Base-by-base conservation (phyloP, 2,888 invertebrate species). In the Kryphioiulus occultus region DNA sequence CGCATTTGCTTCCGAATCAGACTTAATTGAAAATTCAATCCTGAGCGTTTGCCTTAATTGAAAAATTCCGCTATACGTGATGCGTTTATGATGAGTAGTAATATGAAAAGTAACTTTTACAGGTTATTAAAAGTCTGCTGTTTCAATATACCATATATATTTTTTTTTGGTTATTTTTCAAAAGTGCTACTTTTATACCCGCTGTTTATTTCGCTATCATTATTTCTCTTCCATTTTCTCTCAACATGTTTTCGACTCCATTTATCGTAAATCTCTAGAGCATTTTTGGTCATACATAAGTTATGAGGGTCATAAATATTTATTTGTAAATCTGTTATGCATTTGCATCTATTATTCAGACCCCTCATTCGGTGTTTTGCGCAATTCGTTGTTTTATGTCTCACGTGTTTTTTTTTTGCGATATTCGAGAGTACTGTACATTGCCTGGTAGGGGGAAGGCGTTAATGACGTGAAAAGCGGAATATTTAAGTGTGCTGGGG, bases 221-320 rank as follows among this genome's bases (percentile, higher is more conserved):
- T 26, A 26, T 26, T 68, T 10, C 26, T 78, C 26, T n/a, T n/a
- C 78, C 53, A 53, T 53, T 53, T 30, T 15, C 78, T 78, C 78
- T 78, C 15, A 30, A 30, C 78, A 78, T 78, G 30, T 78, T 78
- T 78, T 78, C 78, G 78, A 15, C 78, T 78, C 78, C 78, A 78
- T 78, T 30, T 26, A 30, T 12, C 26, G 78, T 17, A 78, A 78
- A 78, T 78, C 30, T 78, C 78, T 12, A 17, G 78, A 78, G 78
- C 78, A 78, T 30, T 78, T 59, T 78, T 26, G 78, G 26, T 30
- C 78, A 78, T 78, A 30, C 78, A 78, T 78, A 78, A 30, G 78
- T 78, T 30, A 78, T 78, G 30, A 78, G 30, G 78, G 78, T 78
- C 30, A 78, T 78, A 78, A 78, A 78, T 78, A 78, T 78, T 78